Evolutionary conservation across 2,888 invertebrate species (phyloP), one percentile per base, ranked within the genome.

Genomic region (Thera obeliscata): DNA sequence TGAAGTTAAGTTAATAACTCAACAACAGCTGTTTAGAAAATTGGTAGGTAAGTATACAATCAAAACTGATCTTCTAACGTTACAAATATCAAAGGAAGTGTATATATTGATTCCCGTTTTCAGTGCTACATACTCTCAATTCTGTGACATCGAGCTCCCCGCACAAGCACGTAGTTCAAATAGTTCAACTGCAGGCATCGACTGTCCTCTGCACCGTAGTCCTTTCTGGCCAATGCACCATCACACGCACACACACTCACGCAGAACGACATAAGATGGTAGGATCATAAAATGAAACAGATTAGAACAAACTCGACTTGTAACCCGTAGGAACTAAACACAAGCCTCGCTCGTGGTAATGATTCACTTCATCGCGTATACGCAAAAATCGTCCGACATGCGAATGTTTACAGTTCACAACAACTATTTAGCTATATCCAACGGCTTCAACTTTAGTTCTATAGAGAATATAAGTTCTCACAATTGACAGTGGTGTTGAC

Each of bases 291-390:
- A 82, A 70, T 76, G 73, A 81, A 78, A 79, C 73, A 72, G 71
- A 67, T 61, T 69, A 76, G 74, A 81, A 78, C 78, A 81, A 81
- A 82, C 76, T 77, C 74, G 74, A 78, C 75, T 74, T 81, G 88
- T 82, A 81, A 87, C 88, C 86, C 88, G 86, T 90, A 91, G 90
- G 90, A 93, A 93, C 91, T 89, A 89, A 92, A 91, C 88, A 89
- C 90, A 92, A 92, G 93, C 93, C 88, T 88, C 87, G 89, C 90
- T 89, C 88, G 85, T 88, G 83, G 79, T 81, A 80, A 83, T 76
- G 78, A 82, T 81, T 86, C 81, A 86, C 81, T 77, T 81, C 79
- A 77, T 80, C 80, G 83, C 82, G 76, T 81, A 86, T 81, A 84
- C 84, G 76, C 79, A 80, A 81, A 80, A 79, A 78, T 83, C 79